Percentiles rank a stretch among this genome's conserved stretches.
Evolutionary conservation across 2,797 vertebrate genomes (phyloP).

Genomic region (Spatula clypeata): DNA sequence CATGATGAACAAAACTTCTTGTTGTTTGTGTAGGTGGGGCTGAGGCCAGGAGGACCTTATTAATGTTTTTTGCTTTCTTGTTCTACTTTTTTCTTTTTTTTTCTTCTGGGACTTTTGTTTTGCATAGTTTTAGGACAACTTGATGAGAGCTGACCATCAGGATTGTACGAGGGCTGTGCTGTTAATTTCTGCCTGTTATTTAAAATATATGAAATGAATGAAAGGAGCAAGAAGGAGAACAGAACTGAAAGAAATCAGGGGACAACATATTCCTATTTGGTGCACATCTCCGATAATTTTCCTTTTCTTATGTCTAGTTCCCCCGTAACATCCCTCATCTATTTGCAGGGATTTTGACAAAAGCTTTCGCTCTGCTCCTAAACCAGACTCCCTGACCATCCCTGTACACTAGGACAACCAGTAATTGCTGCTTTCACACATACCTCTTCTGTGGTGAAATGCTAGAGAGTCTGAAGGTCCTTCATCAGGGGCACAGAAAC

Average conservation of each 20-base stretch:
- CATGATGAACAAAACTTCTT: rapidly evolving
- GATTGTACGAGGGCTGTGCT: not conserved
- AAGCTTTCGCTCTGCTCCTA: not conserved
- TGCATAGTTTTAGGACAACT: not conserved
- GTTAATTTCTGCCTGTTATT: not conserved
- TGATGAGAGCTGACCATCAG: not conserved
- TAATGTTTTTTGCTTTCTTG: not conserved
- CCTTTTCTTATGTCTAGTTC: not conserved
- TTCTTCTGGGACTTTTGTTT: not conserved
- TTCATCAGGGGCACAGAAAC: rapidly evolving
- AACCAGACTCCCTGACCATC: not conserved
- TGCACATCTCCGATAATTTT: not conserved
- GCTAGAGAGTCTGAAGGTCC: not conserved
- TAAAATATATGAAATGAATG: not conserved
- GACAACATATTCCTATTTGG: not conserved
- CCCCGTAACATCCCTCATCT: not conserved
- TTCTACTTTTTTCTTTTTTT: not conserved
- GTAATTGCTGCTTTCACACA: not conserved
- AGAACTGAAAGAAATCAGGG: not conserved
- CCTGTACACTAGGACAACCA: not conserved
- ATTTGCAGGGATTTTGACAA: not conserved
- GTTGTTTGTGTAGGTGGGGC: not conserved
- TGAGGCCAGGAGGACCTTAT: not conserved
- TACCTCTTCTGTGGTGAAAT: rapidly evolving
- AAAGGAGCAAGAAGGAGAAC: not conserved